A percentile compares a stretch with the other conserved stretches of the same genome.
phyloP scores from a whole-genome alignment of 2,113 vertebrate species.

The Dipodomys stephensi region DNA sequence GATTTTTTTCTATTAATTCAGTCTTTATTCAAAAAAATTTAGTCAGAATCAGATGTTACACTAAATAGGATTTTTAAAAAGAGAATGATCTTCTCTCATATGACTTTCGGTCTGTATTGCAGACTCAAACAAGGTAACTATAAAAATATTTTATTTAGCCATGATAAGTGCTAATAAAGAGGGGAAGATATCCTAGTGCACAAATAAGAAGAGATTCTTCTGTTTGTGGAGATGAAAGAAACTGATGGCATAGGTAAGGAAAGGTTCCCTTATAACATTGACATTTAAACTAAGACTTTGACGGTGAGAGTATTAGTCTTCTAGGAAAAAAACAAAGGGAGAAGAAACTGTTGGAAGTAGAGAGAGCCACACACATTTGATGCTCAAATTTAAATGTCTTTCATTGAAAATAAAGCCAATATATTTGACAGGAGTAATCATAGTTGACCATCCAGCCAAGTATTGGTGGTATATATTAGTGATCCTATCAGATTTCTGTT shows the following conservation, averaged over 20 bases:
- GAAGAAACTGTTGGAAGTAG: neutral
- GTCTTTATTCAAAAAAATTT: slow-evolving; percentile 25
- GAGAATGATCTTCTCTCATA: neutral
- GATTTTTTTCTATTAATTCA: neutral
- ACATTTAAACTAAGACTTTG: neutral
- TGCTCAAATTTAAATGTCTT: neutral
- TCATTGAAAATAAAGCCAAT: neutral
- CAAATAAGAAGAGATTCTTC: neutral
- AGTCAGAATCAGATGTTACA: neutral
- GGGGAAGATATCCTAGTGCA: neutral
- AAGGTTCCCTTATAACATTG: neutral
- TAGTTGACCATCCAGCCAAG: neutral
- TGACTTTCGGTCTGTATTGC: neutral
- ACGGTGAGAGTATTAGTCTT: neutral
- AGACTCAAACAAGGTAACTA: neutral
- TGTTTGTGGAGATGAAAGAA: neutral
- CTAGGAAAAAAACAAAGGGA: neutral
- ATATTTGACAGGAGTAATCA: neutral
- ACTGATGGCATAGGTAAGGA: neutral
- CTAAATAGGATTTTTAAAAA: neutral
- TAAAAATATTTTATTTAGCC: neutral
- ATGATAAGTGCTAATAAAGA: neutral
- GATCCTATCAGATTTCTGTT: neutral
- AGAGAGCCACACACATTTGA: neutral
- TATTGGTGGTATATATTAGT: neutral